Evolutionary conservation across 2,888 invertebrate genomes (phyloP), one percentile per base, ranked within the genome.

Genomic region (Escarpia spicata): DNA sequence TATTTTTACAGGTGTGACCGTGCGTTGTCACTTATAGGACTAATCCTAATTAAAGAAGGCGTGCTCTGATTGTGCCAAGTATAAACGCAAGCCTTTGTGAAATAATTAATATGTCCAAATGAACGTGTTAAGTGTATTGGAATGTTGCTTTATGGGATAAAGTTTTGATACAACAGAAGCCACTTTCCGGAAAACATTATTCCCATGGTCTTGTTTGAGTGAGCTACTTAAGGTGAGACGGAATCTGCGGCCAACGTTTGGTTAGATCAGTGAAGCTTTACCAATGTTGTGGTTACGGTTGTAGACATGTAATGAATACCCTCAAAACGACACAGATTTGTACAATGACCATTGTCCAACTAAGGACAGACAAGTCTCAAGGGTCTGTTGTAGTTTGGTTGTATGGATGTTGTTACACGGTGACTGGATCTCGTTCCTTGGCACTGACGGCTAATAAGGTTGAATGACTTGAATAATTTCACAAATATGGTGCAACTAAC

Each of bases 1-100:
- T 75, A 75, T 75, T 75, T 75, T 75, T 75, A 75, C 75, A 75
- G 75, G 75, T 75, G 75, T 75, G 75, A n/a, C 75, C 75, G 75
- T 3, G 3, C 19, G 75, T 75, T 75, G 75, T 75, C 75, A 75
- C n/a, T 75, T 75, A 75, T 26, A 26, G 75, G 75, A n/a, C 75
- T 75, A 75, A 75, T 75, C 75, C 75, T 75, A 75, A 75, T 75
- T 75, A 75, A 75, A 75, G 75, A 26, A 75, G 75, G 75, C 75
- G 19, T 75, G 75, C n/a, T 75, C n/a, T 75, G 75, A 75, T 75
- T 75, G 75, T 75, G 75, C 26, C 26, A 26, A 26, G 19, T 75
- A 75, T 75, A 75, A 75, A 75, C 75, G 75, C 2, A 26, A 19
- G 75, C 75, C 75, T 75, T 75, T 75, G 19, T 75, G n/a, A 75